Evolutionary conservation across 2,113 vertebrate genomes (phyloP).

Genomic region (Pithys albifrons): DNA sequence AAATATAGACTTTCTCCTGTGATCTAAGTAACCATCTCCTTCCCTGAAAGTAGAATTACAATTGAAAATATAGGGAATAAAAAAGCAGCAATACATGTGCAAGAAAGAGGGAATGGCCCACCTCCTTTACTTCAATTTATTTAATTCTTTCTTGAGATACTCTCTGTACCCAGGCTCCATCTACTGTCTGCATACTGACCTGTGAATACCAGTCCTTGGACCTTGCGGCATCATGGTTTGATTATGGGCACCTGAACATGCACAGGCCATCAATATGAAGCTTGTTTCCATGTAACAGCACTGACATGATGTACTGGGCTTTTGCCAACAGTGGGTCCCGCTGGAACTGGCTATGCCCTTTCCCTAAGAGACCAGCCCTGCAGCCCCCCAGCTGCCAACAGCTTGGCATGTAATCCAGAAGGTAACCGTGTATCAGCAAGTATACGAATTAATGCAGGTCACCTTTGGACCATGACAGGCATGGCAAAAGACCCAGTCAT

Average conservation of each 20-base stretch:
- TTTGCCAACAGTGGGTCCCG: accelerated
- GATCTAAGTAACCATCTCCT: neutral
- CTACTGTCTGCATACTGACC: neutral
- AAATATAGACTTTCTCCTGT: neutral
- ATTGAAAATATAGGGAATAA: neutral
- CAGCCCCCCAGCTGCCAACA: accelerated
- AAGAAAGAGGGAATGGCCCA: neutral
- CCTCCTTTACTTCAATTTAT: neutral
- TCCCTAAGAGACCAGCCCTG: neutral
- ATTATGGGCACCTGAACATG: accelerated
- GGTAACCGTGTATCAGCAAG: neutral
- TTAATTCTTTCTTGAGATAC: neutral
- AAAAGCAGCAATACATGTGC: neutral
- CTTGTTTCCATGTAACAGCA: neutral
- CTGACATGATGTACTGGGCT: neutral
- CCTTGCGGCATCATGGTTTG: neutral
- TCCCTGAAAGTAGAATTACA: neutral
- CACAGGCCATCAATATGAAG: neutral
- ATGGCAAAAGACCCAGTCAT: neutral
- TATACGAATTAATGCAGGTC: neutral
- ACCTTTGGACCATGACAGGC: neutral
- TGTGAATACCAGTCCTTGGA: neutral
- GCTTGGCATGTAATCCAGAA: neutral
- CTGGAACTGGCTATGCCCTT: neutral
- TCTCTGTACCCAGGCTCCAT: neutral